A percentile compares a stretch with the other conserved stretches of the same genome.
These are phyloP conservation scores for Sylvia borin DNA, from an alignment of 2,797 vertebrate genomes.

Conservation along the genomic window DNA sequence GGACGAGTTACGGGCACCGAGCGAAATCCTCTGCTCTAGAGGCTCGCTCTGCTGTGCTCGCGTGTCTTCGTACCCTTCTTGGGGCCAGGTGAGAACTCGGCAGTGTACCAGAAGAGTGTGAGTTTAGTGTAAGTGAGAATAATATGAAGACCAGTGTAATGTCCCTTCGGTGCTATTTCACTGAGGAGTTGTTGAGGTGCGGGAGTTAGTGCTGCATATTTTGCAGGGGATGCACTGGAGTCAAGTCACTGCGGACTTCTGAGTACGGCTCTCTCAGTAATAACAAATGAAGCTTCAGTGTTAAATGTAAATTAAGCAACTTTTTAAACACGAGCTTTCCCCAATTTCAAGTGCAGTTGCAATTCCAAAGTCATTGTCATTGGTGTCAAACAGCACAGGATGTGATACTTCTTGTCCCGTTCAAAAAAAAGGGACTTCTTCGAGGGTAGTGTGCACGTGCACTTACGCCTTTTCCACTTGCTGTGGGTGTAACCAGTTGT, in stretches of 20 bases:
- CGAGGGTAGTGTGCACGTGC: fast-evolving
- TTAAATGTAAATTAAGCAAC: not conserved
- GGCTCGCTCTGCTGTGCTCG: fast-evolving
- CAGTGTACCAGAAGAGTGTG: fast-evolving
- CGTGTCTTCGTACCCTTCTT: fast-evolving
- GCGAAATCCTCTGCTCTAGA: fast-evolving
- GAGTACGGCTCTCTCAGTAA: fast-evolving
- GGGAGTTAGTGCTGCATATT: fast-evolving
- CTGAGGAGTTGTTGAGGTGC: not conserved
- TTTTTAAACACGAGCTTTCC: not conserved
- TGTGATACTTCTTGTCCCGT: not conserved
- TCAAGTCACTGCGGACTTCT: not conserved
- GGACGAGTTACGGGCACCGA: not conserved
- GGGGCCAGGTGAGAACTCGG: not conserved
- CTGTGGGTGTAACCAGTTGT: not conserved
- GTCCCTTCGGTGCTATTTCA: fast-evolving
- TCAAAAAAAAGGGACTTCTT: not conserved
- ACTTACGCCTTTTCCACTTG: not conserved
- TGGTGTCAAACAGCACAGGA: not conserved
- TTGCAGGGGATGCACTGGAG: not conserved
- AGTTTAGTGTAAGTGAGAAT: too few species aligned
- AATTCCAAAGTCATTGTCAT: not conserved
- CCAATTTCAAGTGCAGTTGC: not conserved
- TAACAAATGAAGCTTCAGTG: not conserved
- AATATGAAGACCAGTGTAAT: fast-evolving